Evolutionary conservation across 53 echinoderm and acorn worm species (phyloP).

Genomic region (Echinometra lucunter): DNA sequence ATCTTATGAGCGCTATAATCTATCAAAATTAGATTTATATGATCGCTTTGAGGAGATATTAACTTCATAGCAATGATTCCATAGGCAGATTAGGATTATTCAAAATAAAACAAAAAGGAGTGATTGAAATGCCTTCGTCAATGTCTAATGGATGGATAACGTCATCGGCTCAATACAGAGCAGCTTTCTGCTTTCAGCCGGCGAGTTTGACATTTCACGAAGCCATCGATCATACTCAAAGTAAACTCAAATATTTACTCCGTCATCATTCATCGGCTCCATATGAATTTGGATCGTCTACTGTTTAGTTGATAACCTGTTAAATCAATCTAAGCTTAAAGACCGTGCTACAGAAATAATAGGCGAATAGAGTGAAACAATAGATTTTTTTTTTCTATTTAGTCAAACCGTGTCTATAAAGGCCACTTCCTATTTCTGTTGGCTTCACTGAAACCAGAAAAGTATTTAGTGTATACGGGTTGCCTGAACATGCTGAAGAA

Average conservation of each 20-base stretch:
- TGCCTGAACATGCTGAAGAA: too few relatives aligned
- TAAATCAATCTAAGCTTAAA: not conserved
- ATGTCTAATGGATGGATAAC: not conserved
- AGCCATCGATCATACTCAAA: not conserved
- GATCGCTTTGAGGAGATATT: not conserved
- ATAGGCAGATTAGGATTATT: not conserved
- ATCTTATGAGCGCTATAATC: not conserved
- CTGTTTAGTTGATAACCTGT: not conserved
- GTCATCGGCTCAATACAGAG: not conserved
- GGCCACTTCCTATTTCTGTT: too few relatives aligned
- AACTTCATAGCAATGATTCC: not conserved
- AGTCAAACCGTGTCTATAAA: too few relatives aligned
- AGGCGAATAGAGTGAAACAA: too few relatives aligned
- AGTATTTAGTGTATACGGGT: too few relatives aligned
- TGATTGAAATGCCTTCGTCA: not conserved
- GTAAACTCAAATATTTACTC: constrained; percentile 46
- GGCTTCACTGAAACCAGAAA: too few relatives aligned
- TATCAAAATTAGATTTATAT: not conserved
- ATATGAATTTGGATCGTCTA: not conserved
- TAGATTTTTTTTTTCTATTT: too few relatives aligned
- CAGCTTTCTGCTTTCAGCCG: not conserved
- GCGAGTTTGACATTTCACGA: not conserved
- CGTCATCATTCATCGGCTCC: not conserved
- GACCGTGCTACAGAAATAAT: not conserved
- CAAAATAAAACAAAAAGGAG: not conserved